These are phyloP conservation scores for Miichthys miiuy DNA, from an alignment of 2,797 vertebrate genomes.

Conservation along the genomic window DNA sequence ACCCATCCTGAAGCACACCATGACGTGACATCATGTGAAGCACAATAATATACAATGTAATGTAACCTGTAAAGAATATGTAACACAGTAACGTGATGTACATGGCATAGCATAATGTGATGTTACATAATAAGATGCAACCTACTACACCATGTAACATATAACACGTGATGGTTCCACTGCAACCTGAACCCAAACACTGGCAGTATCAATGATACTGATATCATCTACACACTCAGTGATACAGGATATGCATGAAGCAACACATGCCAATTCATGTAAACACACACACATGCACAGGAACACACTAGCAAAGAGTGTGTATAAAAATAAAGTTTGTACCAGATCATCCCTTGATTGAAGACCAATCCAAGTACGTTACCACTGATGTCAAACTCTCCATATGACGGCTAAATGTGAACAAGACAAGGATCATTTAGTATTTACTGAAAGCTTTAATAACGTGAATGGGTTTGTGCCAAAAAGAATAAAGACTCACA, in stretches of 20 bases:
- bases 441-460: neutral
- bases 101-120: neutral
- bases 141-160: neutral
- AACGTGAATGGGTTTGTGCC: no score
- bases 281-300: neutral
- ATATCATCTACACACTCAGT: neutral
- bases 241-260: conserved; percentile 23
- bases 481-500: neutral
- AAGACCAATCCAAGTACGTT: conserved; percentile 97
- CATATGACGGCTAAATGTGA: conserved; percentile 92
- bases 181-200: conserved; percentile 24
- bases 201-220: neutral
- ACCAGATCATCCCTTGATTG: conserved; percentile 99
- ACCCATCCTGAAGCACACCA: conserved; percentile 91
- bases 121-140: neutral
- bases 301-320: neutral
- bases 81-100: neutral
- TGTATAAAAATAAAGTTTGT: conserved; percentile 45
- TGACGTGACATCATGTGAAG: neutral
- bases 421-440: conserved; percentile 14
- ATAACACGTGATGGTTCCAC: neutral
- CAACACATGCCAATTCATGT: neutral
- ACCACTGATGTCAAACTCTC: conserved; percentile 98
- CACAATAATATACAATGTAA: no score
- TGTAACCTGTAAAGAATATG: no score